Base-by-base conservation (phyloP, 2,888 invertebrate genomes). In the Tetragonula carbonaria region DNA sequence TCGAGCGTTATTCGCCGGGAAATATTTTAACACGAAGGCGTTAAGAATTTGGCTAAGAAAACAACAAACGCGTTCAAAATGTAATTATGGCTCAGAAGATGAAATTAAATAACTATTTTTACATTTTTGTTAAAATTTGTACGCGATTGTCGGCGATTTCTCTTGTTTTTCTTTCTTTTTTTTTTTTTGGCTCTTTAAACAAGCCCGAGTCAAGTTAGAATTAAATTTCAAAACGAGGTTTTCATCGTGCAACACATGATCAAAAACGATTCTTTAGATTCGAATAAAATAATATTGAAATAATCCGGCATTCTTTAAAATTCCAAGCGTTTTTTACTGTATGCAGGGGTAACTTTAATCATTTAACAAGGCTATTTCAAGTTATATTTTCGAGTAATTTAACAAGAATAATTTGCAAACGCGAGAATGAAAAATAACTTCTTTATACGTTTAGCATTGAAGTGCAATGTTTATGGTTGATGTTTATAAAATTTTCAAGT, bases 31-130 rank as follows among this genome's bases (percentile, higher is more conserved):
- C 51, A 62, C 51, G 33, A n/a, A 21, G n/a, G 13, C 51, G 53
- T 63, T 63, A 53, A 71, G 77, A 71, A 71, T 77, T 63, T 63
- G 5, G 71, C 70, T 77, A 62, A 70, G 68, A 70, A 51, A 59
- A 2, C 59, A 57, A 16, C 51, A n/a, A 13, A 70, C 76, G 70
- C 59, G 70, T n/a, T 28, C 21, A 13, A 59, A 68, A 76, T 76
- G 62, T 21, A n/a, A 76, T 70, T 76, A 70, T 18, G 4, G 2
- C 11, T 38, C 23, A 33, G 33, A 33, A 33, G 53, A 18, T n/a
- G 53, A 38, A 18, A 53, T 18, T 8, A 18, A 50, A 72, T 11
- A 59, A 14, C 59, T 0, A n/a, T 23, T 59, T 71, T 71, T 45
- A 59, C 16, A 11, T 57, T 16, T 13, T 57, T 2, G 8, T 14